phyloP scores from a whole-genome alignment of 2,888 invertebrate genomes.

The Mechanitis messenoides region DNA sequence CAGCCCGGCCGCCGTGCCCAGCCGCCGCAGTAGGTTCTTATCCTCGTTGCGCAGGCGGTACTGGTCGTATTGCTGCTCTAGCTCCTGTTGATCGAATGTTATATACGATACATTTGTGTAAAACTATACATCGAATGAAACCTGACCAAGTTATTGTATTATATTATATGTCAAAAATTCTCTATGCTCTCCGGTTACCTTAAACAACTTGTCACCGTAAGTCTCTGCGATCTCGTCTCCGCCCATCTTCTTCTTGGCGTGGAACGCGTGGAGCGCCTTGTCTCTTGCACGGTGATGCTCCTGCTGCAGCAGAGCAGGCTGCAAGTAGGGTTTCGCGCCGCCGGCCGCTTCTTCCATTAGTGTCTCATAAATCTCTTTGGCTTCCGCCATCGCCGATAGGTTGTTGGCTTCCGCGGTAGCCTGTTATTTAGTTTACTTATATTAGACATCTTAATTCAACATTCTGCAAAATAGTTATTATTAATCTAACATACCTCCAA shows the following conservation, averaged over 20 bases:
- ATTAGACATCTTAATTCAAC: background rate
- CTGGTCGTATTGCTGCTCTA: constrained; percentile 87
- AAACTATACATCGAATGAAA: background rate
- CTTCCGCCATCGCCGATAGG: constrained; percentile 93
- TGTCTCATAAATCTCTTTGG: constrained; percentile 91
- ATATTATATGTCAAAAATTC: no score
- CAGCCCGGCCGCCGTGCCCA: constrained; percentile 94
- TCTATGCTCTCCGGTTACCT: constrained; percentile 59
- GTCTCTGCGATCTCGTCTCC: constrained; percentile 92
- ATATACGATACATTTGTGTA: background rate
- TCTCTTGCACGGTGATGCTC: constrained; percentile 89
- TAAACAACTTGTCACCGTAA: constrained; percentile 86
- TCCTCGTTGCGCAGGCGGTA: constrained; percentile 95
- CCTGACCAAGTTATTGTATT: no score
- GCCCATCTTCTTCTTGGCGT: constrained; percentile 96
- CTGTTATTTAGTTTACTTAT: constrained; percentile 53
- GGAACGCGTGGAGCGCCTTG: constrained; percentile 84
- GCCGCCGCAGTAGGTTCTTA: constrained; percentile 97
- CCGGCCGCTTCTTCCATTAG: constrained; percentile 97
- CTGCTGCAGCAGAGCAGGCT: constrained; percentile 84
- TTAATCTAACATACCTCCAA: constrained; percentile 80
- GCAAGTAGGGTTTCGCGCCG: constrained; percentile 93
- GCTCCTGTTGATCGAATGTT: constrained; percentile 77
- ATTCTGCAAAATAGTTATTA: constrained; percentile 15
- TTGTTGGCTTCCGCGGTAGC: constrained; percentile 99